A percentile compares a stretch with the other conserved stretches of the same genome.
Evolutionary conservation across 2,113 vertebrate genomes (phyloP).

Genomic region (Leiothrix lutea): DNA sequence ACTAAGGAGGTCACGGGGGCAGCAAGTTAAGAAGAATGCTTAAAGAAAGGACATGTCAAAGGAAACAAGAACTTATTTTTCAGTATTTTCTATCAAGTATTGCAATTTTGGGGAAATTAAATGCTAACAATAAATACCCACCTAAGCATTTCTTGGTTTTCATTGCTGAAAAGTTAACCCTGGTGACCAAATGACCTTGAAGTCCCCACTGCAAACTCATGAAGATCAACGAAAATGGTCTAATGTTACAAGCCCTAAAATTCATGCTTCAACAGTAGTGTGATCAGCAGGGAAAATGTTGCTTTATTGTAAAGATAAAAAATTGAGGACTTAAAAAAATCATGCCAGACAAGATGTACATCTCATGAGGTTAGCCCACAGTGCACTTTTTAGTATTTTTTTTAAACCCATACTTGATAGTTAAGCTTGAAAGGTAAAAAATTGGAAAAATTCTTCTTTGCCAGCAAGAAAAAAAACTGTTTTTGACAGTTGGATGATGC

Average conservation of each 20-base stretch:
- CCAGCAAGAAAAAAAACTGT: slow-evolving; percentile 32
- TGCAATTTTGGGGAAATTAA: slow-evolving; percentile 55
- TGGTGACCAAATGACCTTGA: slow-evolving; percentile 32
- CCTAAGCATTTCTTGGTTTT: slow-evolving; percentile 4
- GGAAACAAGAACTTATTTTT: slow-evolving; percentile 70
- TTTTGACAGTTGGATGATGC: slow-evolving; percentile 54
- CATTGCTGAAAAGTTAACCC: slow-evolving; percentile 38
- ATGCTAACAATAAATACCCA: background rate
- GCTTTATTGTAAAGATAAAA: background rate
- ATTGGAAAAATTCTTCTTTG: background rate
- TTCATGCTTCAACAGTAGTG: background rate
- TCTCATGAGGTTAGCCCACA: background rate
- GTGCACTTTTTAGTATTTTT: background rate
- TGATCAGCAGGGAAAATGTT: background rate
- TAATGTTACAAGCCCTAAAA: slow-evolving; percentile 18
- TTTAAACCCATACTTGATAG: background rate
- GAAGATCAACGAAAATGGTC: slow-evolving; percentile 22
- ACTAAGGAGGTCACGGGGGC: slow-evolving; percentile 80
- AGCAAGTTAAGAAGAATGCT: slow-evolving; percentile 75
- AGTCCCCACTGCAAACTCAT: background rate
- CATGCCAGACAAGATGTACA: background rate
- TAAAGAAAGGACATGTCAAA: slow-evolving; percentile 78
- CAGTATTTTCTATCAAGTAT: slow-evolving; percentile 56
- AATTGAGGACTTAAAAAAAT: background rate
- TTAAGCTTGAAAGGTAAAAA: slow-evolving; percentile 32